phyloP scores from a whole-genome alignment of 2,888 invertebrate species.

The Pollenia amentaria region DNA sequence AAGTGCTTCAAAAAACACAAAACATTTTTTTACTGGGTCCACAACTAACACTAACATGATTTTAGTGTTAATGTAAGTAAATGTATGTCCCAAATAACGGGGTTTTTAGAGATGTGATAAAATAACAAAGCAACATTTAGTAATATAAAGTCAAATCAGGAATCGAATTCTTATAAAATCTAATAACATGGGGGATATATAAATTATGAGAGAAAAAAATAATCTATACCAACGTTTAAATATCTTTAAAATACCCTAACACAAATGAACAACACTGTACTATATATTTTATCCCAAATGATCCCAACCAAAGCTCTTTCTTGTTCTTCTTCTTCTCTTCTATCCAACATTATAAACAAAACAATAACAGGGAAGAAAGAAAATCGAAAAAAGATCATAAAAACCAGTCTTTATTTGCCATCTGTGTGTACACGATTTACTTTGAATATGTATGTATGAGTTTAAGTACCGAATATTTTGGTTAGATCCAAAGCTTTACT shows the following conservation, averaged over 20 bases:
- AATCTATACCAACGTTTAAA: background rate
- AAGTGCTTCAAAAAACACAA: too few relatives aligned
- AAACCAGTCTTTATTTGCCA: conserved; percentile 71
- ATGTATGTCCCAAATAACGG: too few relatives aligned
- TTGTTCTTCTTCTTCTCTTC: conserved; percentile 9
- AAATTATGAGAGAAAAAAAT: background rate
- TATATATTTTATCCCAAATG: conserved; percentile 39
- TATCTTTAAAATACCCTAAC: background rate
- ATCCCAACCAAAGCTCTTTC: conserved; percentile 66
- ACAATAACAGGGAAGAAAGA: conserved; percentile 38
- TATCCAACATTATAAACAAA: conserved; percentile 56
- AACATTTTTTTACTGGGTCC: too few relatives aligned
- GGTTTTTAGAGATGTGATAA: too few relatives aligned
- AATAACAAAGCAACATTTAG: too few relatives aligned
- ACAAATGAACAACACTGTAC: conserved; percentile 54
- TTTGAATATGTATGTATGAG: conserved; percentile 36
- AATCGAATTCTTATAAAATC: too few relatives aligned
- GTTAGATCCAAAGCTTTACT: conserved; percentile 70
- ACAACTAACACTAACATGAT: too few relatives aligned
- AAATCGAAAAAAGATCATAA: background rate
- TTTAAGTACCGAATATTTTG: conserved; percentile 62
- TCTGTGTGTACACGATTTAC: conserved; percentile 16
- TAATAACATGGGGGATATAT: background rate
- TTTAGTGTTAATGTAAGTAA: too few relatives aligned
- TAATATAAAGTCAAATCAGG: too few relatives aligned